Conservation (phyloP, 2,113 vertebrate genomes). For the Mellivora capensis region DNA sequence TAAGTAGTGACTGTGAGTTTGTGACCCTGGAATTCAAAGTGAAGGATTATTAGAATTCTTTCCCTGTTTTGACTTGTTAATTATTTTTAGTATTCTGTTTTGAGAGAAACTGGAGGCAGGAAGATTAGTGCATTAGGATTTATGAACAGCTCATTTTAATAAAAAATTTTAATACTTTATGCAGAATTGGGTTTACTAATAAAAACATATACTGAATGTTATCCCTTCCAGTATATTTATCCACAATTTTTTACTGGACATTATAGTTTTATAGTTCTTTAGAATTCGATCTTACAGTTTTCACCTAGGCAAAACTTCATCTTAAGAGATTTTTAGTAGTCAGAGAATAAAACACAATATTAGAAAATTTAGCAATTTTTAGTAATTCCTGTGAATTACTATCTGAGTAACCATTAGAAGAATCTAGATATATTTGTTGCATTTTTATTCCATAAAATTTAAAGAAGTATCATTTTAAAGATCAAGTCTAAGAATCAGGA, state of each 20-base stretch:
- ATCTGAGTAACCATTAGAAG: background rate
- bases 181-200: slow-evolving; percentile 52
- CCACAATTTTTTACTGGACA: background rate
- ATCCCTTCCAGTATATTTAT: background rate
- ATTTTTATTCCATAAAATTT: background rate
- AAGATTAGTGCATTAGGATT: slow-evolving; percentile 32
- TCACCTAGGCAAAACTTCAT: background rate
- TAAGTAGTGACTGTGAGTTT: slow-evolving; percentile 19
- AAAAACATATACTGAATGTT: slow-evolving; percentile 4
- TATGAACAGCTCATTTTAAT: slow-evolving; percentile 43
- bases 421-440: background rate
- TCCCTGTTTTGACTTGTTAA: slow-evolving; percentile 23
- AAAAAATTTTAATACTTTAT: slow-evolving; percentile 22
- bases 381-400: background rate
- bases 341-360: background rate
- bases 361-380: background rate
- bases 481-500: background rate
- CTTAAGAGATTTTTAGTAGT: slow-evolving; percentile 29
- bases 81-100: slow-evolving; percentile 52
- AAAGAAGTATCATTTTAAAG: slow-evolving; percentile 12
- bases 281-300: background rate
- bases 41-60: slow-evolving; percentile 42
- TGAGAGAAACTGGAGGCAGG: background rate
- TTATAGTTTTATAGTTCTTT: slow-evolving; percentile 23
- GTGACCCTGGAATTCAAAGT: slow-evolving; percentile 33